Evolutionary conservation across 1,140 invertebrate species (phyloP), one percentile per base, ranked within the genome.

Genomic region (Metopolophium dirhodum): DNA sequence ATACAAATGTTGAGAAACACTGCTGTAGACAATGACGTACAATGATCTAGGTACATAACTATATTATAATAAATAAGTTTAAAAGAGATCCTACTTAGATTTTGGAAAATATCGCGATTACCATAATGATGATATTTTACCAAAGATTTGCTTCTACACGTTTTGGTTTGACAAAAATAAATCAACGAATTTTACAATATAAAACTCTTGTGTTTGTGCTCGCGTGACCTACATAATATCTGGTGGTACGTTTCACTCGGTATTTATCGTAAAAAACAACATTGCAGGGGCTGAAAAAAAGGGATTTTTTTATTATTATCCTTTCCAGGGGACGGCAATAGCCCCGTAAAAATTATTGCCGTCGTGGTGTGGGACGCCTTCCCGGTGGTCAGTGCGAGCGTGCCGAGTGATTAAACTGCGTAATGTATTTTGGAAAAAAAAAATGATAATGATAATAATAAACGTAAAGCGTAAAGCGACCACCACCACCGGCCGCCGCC

Each of bases 391-490:
- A 77, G n/a, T 2, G 14, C 14, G 61, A 77, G 61, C 30, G 14
- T n/a, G 61, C 61, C 61, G 61, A 77, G 30, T 77, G 61, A 77
- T 77, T 77, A 77, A 77, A 77, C 61, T 77, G 14, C 14, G 61
- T 77, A 77, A 77, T 77, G 30, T 77, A 77, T 68, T 68, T 68
- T 68, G 11, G 11, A 20, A n/a, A 77, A 77, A 77, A 68, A 68
- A 6, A 77, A 77, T n/a, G n/a, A 57, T 26, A 77, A 77, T n/a
- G n/a, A 57, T 26, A 26, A 77, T n/a, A 77, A 77, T n/a, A 77
- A 35, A 77, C 61, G 61, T 77, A 77, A 77, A 68, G 61, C n/a
- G 61, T 77, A 77, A 77, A 68, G 61, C n/a, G 61, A 77, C 30
- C 61, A n/a, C n/a, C 61, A 2, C 11, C 61, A 47, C 45, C 41